These are phyloP conservation scores for Epirrita christyi DNA, from an alignment of 2,888 invertebrate species.

Conservation along the genomic window DNA sequence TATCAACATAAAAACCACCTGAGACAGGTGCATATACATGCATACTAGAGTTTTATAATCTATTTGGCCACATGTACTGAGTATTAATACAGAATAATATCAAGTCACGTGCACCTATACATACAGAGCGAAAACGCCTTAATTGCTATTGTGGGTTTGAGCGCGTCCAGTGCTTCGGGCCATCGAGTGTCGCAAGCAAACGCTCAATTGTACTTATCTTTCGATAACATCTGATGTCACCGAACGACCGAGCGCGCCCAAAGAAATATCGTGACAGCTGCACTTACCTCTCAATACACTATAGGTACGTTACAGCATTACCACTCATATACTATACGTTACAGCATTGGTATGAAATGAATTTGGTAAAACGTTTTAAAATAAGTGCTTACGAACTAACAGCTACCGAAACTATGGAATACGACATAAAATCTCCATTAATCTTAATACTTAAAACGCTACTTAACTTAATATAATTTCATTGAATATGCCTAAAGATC, in stretches of 20 bases:
- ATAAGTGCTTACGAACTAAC: conserved; percentile 71
- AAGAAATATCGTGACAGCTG: conserved; percentile 38
- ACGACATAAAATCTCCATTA: conserved; percentile 69
- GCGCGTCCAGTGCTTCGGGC: conserved; percentile 10
- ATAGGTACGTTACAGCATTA: conserved; percentile 19
- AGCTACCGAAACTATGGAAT: conserved; percentile 74
- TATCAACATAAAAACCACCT: conserved; percentile 2
- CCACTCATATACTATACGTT: conserved; percentile 63
- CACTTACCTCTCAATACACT: conserved; percentile 32
- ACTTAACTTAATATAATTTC: conserved; percentile 40
- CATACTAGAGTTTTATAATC: conserved; percentile 41
- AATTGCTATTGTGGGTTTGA: conserved; percentile 25
- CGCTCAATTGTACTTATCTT: neutral
- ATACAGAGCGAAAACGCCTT: conserved; percentile 19
- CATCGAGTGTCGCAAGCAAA: neutral
- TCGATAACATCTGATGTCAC: neutral
- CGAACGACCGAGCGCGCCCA: conserved; percentile 17
- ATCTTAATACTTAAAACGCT: conserved; percentile 39
- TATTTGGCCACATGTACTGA: conserved; percentile 60
- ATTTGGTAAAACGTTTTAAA: conserved; percentile 73
- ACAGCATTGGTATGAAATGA: conserved; percentile 82
- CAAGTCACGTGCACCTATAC: conserved; percentile 10
- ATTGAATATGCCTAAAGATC: conserved; percentile 47
- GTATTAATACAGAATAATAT: conserved; percentile 38
- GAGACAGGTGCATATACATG: conserved; percentile 20